Percentiles rank a stretch among this genome's conserved stretches.
phyloP scores from a whole-genome alignment of 2,113 vertebrate genomes.

The Elephas maximus region DNA sequence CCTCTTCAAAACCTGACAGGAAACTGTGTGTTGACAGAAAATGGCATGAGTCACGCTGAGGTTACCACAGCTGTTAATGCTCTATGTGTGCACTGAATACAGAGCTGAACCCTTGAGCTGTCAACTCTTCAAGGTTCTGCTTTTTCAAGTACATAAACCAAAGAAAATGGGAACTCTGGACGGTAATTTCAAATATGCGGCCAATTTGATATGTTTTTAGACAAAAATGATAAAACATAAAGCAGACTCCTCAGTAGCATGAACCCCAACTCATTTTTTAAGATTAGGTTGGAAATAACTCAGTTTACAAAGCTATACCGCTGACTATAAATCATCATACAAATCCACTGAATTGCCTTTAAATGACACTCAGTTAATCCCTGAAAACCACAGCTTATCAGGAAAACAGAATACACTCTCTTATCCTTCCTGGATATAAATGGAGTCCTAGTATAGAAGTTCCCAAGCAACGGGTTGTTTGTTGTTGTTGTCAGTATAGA shows the following conservation, averaged over 20 bases:
- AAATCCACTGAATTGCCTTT: constrained; percentile 25
- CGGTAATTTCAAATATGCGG: constrained; percentile 40
- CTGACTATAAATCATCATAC: constrained; percentile 16
- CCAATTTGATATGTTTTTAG: constrained; percentile 29
- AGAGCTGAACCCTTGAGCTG: constrained; percentile 46
- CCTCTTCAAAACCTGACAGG: constrained; percentile 57
- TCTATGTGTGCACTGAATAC: constrained; percentile 48
- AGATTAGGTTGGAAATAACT: constrained; percentile 37
- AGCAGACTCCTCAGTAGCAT: not conserved
- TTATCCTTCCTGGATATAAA: constrained; percentile 1
- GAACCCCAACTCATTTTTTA: constrained; percentile 11
- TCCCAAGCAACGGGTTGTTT: too few species aligned
- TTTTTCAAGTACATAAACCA: constrained; percentile 51
- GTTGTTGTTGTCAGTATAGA: too few species aligned
- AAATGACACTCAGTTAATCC: not conserved
- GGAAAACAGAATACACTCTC: not conserved
- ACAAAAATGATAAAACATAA: constrained; percentile 34
- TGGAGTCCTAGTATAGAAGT: too few species aligned
- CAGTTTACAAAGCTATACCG: constrained; percentile 25
- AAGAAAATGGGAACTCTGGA: constrained; percentile 37
- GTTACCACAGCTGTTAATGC: constrained; percentile 63
- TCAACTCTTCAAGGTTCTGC: constrained; percentile 27
- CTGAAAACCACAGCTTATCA: not conserved
- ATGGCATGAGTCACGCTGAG: constrained; percentile 37
- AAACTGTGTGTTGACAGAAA: constrained; percentile 73